These are phyloP conservation scores for Helogale parvula DNA, from an alignment of 2,113 vertebrate species.

Conservation along the genomic window DNA sequence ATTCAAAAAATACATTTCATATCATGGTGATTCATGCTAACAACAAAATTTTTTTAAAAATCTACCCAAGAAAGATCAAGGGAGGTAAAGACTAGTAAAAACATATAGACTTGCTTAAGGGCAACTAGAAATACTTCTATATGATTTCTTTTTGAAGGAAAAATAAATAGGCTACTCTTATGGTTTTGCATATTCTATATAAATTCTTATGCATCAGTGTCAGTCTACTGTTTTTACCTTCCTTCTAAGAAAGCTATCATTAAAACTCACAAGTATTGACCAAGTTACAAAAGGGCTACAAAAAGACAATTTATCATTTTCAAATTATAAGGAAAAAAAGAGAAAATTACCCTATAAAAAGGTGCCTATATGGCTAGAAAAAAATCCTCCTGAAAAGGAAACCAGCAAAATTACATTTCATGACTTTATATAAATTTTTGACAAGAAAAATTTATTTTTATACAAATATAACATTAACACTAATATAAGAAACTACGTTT, in stretches of 20 bases:
- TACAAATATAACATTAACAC: neutral
- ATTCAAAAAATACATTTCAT: neutral
- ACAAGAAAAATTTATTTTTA: neutral
- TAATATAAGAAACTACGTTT: constrained; percentile 3
- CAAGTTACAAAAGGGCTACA: constrained; percentile 54
- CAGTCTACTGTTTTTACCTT: constrained; percentile 49
- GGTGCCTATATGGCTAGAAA: constrained; percentile 37
- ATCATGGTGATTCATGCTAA: constrained; percentile 57
- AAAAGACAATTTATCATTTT: constrained; percentile 73
- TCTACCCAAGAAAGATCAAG: constrained; percentile 53
- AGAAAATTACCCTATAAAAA: constrained; percentile 74
- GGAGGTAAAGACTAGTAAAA: constrained; percentile 54
- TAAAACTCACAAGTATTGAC: constrained; percentile 69
- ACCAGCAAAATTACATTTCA: constrained; percentile 61
- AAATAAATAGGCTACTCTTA: constrained; percentile 7
- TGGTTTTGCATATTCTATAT: constrained; percentile 39
- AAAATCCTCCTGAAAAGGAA: constrained; percentile 40
- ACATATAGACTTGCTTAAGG: constrained; percentile 61
- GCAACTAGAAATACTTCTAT: constrained; percentile 42
- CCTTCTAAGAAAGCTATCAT: constrained; percentile 66
- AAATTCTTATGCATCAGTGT: neutral
- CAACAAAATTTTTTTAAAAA: neutral
- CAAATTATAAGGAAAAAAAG: constrained; percentile 65
- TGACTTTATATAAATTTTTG: constrained; percentile 63
- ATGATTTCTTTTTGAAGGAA: constrained; percentile 52